A percentile compares a stretch with the other conserved stretches of the same genome.
These are phyloP conservation scores for Poecile montanus DNA, from an alignment of 2,797 vertebrate genomes.

Conservation along the genomic window DNA sequence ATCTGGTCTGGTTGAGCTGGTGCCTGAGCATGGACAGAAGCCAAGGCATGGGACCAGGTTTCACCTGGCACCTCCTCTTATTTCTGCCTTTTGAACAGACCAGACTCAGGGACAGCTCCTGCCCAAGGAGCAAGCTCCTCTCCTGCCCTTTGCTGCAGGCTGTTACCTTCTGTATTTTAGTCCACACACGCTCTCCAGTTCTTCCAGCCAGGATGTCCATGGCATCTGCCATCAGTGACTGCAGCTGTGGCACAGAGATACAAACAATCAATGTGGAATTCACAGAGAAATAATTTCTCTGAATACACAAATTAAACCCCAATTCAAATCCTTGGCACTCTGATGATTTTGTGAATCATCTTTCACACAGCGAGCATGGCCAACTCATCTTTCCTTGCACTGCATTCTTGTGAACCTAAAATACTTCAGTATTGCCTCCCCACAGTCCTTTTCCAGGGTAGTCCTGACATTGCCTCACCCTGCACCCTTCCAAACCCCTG, in stretches of 20 bases:
- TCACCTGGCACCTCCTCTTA: background rate
- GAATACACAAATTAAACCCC: constrained; percentile 82
- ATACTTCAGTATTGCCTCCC: background rate
- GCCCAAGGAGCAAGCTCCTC: constrained; percentile 1
- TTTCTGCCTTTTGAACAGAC: background rate
- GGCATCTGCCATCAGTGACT: constrained; percentile 83
- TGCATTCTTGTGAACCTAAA: constrained; percentile 52
- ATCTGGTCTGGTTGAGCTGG: background rate
- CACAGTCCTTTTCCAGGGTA: background rate
- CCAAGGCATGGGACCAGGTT: background rate
- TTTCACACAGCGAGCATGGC: constrained; percentile 70
- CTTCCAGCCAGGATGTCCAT: constrained; percentile 83
- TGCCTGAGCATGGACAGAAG: background rate
- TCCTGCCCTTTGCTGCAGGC: constrained; percentile 21
- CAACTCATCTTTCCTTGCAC: constrained; percentile 60
- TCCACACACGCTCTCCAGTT: constrained; percentile 75
- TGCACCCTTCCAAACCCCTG: background rate
- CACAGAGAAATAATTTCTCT: constrained; percentile 77
- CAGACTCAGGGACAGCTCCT: constrained; percentile 20
- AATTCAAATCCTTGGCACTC: constrained; percentile 86
- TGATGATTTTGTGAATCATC: constrained; percentile 84
- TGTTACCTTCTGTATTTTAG: constrained; percentile 83
- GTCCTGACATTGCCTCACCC: background rate
- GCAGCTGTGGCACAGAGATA: constrained; percentile 84
- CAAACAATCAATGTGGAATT: constrained; percentile 80